Evolutionary conservation across 2,888 invertebrate species (phyloP).

Genomic region (Pheosia gnoma): DNA sequence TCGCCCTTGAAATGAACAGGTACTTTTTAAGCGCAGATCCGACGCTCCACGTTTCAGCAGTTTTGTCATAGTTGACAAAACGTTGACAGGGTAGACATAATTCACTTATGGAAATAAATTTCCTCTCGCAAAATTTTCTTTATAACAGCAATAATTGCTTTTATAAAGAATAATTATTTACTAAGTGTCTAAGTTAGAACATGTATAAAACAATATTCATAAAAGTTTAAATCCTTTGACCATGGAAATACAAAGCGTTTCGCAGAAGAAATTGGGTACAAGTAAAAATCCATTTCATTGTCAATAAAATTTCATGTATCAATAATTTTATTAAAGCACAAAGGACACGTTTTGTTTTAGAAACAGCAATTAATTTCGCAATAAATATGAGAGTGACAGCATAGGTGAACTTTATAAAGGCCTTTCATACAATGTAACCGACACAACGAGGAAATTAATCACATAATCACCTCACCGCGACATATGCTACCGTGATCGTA

Average conservation of each 20-base stretch:
- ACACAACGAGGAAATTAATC: background rate
- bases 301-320: too few relatives aligned
- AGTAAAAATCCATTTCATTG: too few relatives aligned
- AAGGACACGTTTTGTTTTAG: background rate
- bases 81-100: background rate
- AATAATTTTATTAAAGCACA: too few relatives aligned
- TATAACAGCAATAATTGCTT: too few relatives aligned
- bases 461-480: background rate
- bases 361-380: background rate
- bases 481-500: background rate
- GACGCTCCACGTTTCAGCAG: slow-evolving; percentile 32
- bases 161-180: too few relatives aligned
- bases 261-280: too few relatives aligned
- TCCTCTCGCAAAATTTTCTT: too few relatives aligned
- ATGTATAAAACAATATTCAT: too few relatives aligned
- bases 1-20: slow-evolving; percentile 25
- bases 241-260: too few relatives aligned
- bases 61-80: slow-evolving; percentile 14
- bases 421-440: background rate
- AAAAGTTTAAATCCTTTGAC: too few relatives aligned
- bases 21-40: slow-evolving; percentile 36
- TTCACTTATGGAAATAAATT: too few relatives aligned
- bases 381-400: slow-evolving; percentile 3
- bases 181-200: too few relatives aligned
- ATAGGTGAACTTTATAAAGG: background rate